Evolutionary conservation across 2,113 vertebrate species (phyloP), one percentile per base, ranked within the genome.

Genomic region (Entosphenus tridentatus): DNA sequence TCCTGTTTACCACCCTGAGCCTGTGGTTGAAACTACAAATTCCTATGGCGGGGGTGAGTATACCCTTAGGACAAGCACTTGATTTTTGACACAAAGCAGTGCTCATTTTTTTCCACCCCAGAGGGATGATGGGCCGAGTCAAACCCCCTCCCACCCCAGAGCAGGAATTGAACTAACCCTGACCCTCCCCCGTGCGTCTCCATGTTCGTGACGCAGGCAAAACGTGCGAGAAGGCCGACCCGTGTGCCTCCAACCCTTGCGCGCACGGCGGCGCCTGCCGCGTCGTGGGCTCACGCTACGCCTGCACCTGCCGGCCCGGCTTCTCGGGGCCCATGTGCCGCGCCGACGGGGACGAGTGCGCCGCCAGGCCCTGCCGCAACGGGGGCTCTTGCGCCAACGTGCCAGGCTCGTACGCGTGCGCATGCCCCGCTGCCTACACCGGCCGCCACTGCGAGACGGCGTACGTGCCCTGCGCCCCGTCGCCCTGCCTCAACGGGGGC

Each of bases 161-260:
- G 39, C 39, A 39, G 39, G 39, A 39, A 39, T 39, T 39, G 39
- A 39, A 39, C 39, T 39, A 39, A 39, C 39, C 39, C 39, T 39
- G 39, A 39, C 39, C 3, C 39, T 39, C 39, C 39, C 39, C 39
- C 39, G 39, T 39, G 39, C 39, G 39, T 39, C 39, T 39, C 39
- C 39, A 1, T 39, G 39, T 39, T 39, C 39, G 39, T 39, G 39
- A 14, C 55, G 54, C 73, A 96, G 93, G 91, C 57, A 86, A 87
- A 75, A 82, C 77, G 2, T 97, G 93, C 79, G 83, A 88, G 72
- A 86, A 89, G 75, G 85, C 91, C 0, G 83, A 96, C 74, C 86
- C 93, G 0, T 97, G 93, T 0, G 85, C 91, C 73, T 96, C 93
- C 57, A 95, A 91, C 75, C 93, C 93, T 0, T 97, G 91, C 1